Evolutionary conservation across 2,113 vertebrate species (phyloP), one percentile per base, ranked within the genome.

Genomic region (Uropsilus gracilis): DNA sequence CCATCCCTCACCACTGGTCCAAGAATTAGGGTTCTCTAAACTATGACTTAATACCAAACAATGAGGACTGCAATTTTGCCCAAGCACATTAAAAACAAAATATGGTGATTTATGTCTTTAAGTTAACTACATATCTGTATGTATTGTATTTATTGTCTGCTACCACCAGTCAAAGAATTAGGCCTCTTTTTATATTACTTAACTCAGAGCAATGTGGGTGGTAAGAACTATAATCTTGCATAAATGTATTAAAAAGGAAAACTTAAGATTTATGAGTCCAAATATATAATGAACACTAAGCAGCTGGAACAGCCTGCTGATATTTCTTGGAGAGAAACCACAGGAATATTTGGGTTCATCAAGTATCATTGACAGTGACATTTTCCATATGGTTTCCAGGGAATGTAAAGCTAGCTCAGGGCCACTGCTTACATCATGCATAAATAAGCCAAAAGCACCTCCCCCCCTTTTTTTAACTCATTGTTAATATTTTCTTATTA

Each of bases 301-400:
- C 50, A 90, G 75, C 72, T 86, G 22, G 76, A 39, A 81, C 86
- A 92, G 89, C 73, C 88, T 46, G 37, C 22, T 75, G 84, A 55
- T 53, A 86, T 64, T 93, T 94, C 86, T 94, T 95, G 71, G 84
- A 93, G 59, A 75, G 26, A 92, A 94, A 83, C 20, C 44, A 20
- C 22, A 88, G 63, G 50, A 75, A 73, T 91, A 66, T 83, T 86
- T 94, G 53, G 5, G 59, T 84, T 92, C 57, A 83, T 85, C 34
- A 59, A 77, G 30, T 46, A 42, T 86, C 89, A 80, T 28, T 80
- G 81, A 95, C 83, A 78, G 42, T 94, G 78, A 92, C 92, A 71
- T 77, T 92, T 95, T 96, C 95, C 94, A 81, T 71, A 89, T 86
- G 72, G 44, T 34, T 93, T 96, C 44, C 28, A 71, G 59, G 55